Percentiles rank a stretch among this genome's conserved stretches.
Conservation (phyloP, 2,113 vertebrate species). For the Ailuropoda melanoleuca region DNA sequence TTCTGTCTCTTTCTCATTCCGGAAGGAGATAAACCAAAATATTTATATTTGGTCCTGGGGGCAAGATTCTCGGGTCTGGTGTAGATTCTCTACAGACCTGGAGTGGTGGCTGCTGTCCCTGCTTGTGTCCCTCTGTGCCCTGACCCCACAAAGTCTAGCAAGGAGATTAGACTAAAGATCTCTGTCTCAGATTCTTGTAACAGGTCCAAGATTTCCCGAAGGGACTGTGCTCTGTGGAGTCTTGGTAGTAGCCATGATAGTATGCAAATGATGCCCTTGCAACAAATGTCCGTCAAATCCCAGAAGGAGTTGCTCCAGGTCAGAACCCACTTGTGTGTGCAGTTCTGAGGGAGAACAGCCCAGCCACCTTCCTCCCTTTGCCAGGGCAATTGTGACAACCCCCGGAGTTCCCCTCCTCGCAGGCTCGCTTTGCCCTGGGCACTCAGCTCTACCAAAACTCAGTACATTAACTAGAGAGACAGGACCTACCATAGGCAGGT, state of each 20-base stretch:
- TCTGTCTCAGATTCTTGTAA: neutral
- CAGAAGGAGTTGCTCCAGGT: neutral
- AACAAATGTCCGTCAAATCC: neutral
- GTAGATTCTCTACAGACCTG: no score
- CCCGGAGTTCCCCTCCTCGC: neutral
- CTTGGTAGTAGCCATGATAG: accelerated
- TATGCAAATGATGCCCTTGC: no score
- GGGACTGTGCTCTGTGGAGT: accelerated
- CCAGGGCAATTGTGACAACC: neutral
- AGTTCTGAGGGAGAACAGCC: neutral
- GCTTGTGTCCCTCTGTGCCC: neutral
- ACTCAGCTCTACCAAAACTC: neutral
- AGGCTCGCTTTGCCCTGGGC: neutral
- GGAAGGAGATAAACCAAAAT: neutral
- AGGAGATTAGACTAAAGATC: neutral
- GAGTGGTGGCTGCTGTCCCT: no score
- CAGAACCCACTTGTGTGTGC: neutral
- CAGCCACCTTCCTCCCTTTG: neutral
- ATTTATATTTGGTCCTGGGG: no score
- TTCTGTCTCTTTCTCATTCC: neutral
- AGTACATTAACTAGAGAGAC: neutral
- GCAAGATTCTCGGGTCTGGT: no score
- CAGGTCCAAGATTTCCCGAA: neutral
- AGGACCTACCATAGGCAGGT: neutral
- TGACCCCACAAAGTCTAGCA: neutral